Conservation (phyloP, 1,140 invertebrate species). For the Drosophila micromelanica region DNA sequence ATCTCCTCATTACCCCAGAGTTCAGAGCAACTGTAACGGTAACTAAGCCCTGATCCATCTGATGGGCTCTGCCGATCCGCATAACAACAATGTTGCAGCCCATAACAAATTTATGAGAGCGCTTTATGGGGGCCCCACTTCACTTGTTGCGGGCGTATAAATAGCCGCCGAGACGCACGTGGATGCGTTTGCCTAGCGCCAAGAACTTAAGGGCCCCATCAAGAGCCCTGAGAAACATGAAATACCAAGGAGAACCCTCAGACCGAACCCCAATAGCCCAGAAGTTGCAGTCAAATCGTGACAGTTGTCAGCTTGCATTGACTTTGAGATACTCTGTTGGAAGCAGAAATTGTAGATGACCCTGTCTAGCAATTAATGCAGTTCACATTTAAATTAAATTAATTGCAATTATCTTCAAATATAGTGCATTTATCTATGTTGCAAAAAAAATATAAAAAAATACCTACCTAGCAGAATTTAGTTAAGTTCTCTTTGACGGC, state of each 20-base stretch:
- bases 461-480: too few species aligned
- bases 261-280: background rate
- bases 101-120: constrained; percentile 47
- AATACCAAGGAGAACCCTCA: background rate
- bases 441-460: too few species aligned
- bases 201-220: background rate
- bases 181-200: constrained; percentile 13
- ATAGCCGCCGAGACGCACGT: constrained; percentile 21
- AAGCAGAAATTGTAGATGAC: too few species aligned
- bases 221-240: too few species aligned
- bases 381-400: too few species aligned
- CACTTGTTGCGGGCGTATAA: constrained; percentile 26
- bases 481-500: too few species aligned
- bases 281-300: too few species aligned
- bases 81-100: constrained; percentile 57
- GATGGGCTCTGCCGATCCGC: background rate
- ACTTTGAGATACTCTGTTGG: background rate
- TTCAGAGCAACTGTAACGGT: constrained; percentile 56
- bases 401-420: too few species aligned
- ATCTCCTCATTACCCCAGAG: constrained; percentile 58
- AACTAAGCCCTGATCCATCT: background rate
- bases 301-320: background rate
- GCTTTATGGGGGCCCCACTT: constrained; percentile 37
- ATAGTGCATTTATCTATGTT: too few species aligned
- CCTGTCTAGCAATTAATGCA: too few species aligned